Percentiles rank a stretch among this genome's conserved stretches.
These are phyloP conservation scores for Meganola albula DNA, from an alignment of 2,888 invertebrate species.

Conservation along the genomic window DNA sequence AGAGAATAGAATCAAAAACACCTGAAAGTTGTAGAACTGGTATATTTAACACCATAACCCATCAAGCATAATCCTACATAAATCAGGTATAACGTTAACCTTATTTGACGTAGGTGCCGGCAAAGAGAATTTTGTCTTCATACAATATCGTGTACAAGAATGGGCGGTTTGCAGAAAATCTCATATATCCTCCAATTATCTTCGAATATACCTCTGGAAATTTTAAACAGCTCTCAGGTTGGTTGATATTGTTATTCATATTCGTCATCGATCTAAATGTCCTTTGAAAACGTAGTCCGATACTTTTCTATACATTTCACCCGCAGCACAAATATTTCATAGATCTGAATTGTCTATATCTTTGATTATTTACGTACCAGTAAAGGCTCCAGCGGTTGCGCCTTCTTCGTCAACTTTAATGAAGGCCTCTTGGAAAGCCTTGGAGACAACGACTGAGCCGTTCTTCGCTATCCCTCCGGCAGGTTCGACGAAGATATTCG, in stretches of 20 bases:
- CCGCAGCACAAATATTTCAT: too few relatives aligned
- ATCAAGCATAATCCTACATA: too few relatives aligned
- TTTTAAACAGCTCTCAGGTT: too few relatives aligned
- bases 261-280: not conserved
- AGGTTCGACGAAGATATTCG: constrained; percentile 36
- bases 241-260: not conserved
- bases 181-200: too few relatives aligned
- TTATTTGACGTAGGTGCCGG: constrained; percentile 22
- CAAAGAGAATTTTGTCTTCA: constrained; percentile 26
- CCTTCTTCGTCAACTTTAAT: not conserved
- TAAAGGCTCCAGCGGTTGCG: not conserved
- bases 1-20: too few relatives aligned
- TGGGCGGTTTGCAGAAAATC: too few relatives aligned
- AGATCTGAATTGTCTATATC: not conserved
- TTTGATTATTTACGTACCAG: not conserved
- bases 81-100: too few relatives aligned
- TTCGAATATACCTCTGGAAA: too few relatives aligned
- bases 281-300: not conserved
- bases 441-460: not conserved
- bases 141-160: constrained; percentile 23
- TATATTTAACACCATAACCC: too few relatives aligned
- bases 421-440: not conserved
- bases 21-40: too few relatives aligned
- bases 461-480: constrained; percentile 20
- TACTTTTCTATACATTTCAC: not conserved